These are phyloP conservation scores for Drosophila bifasciata DNA, from an alignment of 1,140 invertebrate genomes.

Conservation along the genomic window DNA sequence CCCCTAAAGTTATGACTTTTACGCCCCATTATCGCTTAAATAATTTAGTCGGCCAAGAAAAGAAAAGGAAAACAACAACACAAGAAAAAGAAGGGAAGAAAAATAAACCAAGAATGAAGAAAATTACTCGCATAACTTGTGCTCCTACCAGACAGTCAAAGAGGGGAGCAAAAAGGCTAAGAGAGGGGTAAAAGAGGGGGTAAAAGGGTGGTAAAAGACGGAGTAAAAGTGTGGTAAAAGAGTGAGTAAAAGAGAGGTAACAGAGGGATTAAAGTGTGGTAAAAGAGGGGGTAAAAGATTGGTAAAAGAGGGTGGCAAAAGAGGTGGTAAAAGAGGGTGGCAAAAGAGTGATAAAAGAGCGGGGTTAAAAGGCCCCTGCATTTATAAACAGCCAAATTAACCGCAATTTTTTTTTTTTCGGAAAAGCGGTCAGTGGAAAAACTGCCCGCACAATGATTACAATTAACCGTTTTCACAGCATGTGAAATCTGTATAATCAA, in stretches of 20 bases:
- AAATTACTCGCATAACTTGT: slow-evolving; percentile 34
- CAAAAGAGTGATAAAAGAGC: slow-evolving; percentile 1
- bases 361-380: slow-evolving; percentile 29
- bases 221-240: slow-evolving; percentile 6
- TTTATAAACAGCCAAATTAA: slow-evolving; percentile 51
- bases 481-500: slow-evolving; percentile 45
- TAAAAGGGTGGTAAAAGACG: too few species aligned
- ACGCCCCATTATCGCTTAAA: slow-evolving; percentile 76
- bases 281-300: slow-evolving; percentile 1
- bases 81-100: slow-evolving; percentile 21
- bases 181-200: background rate
- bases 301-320: slow-evolving; percentile 5
- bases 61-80: slow-evolving; percentile 10
- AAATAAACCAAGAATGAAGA: slow-evolving; percentile 15
- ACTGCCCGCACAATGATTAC: slow-evolving; percentile 26
- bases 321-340: background rate
- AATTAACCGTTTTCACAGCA: slow-evolving; percentile 12
- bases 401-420: slow-evolving; percentile 64
- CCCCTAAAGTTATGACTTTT: slow-evolving; percentile 67
- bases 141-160: background rate
- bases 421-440: slow-evolving; percentile 37
- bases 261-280: slow-evolving; percentile 1
- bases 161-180: too few species aligned
- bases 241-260: background rate
- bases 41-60: slow-evolving; percentile 61